Conservation (phyloP, 2,888 invertebrate genomes). For the Nephrotoma flavescens region DNA sequence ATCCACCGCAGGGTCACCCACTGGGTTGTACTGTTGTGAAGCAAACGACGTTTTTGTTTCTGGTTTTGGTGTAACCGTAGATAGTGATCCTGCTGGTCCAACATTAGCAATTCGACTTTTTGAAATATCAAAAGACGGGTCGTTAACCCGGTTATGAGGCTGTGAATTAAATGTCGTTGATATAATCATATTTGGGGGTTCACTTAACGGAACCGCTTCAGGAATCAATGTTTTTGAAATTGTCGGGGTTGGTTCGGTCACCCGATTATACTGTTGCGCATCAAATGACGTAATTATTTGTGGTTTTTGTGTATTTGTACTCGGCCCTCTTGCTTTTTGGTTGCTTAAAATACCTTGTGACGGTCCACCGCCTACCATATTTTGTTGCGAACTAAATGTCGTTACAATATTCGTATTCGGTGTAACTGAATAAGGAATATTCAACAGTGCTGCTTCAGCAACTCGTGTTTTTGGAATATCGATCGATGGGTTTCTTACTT, state of each 20-base stretch:
- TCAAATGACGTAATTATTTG: neutral
- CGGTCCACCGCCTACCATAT: too few species aligned
- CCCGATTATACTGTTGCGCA: neutral
- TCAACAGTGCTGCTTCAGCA: neutral
- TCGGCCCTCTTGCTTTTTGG: neutral
- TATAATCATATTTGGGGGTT: too few species aligned
- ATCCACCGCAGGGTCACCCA: neutral
- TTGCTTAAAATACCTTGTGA: too few species aligned
- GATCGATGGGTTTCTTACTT: neutral
- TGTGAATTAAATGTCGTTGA: too few species aligned
- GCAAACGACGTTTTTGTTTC: neutral
- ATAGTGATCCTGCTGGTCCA: too few species aligned
- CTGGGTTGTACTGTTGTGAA: neutral
- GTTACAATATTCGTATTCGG: neutral
- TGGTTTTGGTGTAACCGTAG: neutral
- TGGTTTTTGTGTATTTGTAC: neutral
- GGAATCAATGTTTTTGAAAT: neutral
- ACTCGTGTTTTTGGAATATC: neutral
- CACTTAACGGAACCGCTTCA: neutral
- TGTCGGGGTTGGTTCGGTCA: neutral
- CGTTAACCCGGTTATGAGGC: too few species aligned
- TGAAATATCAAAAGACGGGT: too few species aligned
- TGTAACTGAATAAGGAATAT: neutral
- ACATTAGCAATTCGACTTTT: too few species aligned
- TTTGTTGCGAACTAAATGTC: neutral